phyloP scores from a whole-genome alignment of 2,113 vertebrate genomes.

The Tinamus guttatus region DNA sequence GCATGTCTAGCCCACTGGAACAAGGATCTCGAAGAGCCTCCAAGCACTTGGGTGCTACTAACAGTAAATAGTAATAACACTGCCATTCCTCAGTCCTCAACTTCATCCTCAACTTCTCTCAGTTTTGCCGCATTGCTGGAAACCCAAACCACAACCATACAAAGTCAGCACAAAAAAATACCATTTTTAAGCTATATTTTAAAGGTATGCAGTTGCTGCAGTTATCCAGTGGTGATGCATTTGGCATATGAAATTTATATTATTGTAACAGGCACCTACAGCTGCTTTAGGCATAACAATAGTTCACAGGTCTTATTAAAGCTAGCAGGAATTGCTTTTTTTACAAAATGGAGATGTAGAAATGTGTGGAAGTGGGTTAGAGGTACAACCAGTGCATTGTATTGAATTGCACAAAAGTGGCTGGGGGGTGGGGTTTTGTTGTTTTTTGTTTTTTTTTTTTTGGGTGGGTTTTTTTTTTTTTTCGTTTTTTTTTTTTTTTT shows the following conservation, averaged over 20 bases:
- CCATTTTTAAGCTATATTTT: too few species aligned
- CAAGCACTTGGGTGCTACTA: fast-evolving
- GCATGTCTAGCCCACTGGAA: background rate
- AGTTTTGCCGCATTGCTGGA: background rate
- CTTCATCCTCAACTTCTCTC: background rate
- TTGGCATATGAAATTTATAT: background rate
- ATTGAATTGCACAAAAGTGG: background rate
- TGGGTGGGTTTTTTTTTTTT: too few species aligned
- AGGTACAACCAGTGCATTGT: background rate
- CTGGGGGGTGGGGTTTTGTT: too few species aligned
- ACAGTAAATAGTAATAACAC: background rate
- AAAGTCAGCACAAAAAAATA: background rate
- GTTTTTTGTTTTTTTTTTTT: too few species aligned
- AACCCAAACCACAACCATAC: background rate
- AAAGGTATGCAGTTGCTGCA: background rate
- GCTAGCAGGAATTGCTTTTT: background rate
- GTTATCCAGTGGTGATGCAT: fast-evolving
- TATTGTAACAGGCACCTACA: background rate
- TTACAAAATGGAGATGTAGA: background rate
- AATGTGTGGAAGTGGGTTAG: background rate
- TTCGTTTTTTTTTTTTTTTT: too few species aligned
- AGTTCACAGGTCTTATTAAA: background rate
- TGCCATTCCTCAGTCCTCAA: background rate
- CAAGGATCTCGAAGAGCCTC: background rate
- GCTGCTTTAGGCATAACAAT: background rate